These are phyloP conservation scores for Trichomycterus rosablanca DNA, from an alignment of 2,113 vertebrate species.

Conservation along the genomic window DNA sequence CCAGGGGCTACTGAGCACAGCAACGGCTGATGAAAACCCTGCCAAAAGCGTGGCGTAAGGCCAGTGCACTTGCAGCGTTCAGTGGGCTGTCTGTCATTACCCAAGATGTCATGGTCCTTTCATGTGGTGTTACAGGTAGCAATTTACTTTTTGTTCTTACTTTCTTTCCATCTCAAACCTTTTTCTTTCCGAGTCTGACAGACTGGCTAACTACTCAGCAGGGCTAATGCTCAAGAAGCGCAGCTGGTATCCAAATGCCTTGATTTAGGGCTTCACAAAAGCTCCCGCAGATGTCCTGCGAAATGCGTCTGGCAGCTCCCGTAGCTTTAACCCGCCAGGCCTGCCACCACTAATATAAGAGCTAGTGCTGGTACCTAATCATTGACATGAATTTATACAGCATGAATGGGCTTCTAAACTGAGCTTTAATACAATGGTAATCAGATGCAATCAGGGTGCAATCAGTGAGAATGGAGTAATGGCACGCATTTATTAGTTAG, in stretches of 20 bases:
- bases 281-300: conserved; percentile 40
- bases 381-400: conserved; percentile 42
- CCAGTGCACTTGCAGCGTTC: conserved; percentile 1
- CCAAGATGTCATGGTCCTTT: conserved; percentile 9
- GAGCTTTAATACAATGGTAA: conserved; percentile 37
- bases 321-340: conserved; percentile 19
- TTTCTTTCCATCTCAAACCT: conserved; percentile 11
- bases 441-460: conserved; percentile 38
- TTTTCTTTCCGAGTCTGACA: not conserved
- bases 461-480: conserved; percentile 32
- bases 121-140: conserved; percentile 46
- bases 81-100: not conserved
- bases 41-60: not conserved
- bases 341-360: conserved; percentile 35
- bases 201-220: conserved; percentile 30
- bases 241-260: conserved; percentile 40
- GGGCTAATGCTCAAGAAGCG: conserved; percentile 17
- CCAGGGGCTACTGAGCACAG: not conserved
- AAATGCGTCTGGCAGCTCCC: conserved; percentile 42
- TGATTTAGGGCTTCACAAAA: conserved; percentile 40
- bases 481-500: conserved; percentile 18
- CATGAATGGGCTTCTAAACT: conserved; percentile 32
- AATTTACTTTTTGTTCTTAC: not conserved
- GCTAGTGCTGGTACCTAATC: conserved; percentile 29
- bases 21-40: conserved; percentile 15